Evolutionary conservation across 2,113 vertebrate genomes (phyloP).

Genomic region (Dryoscopus gambensis): DNA sequence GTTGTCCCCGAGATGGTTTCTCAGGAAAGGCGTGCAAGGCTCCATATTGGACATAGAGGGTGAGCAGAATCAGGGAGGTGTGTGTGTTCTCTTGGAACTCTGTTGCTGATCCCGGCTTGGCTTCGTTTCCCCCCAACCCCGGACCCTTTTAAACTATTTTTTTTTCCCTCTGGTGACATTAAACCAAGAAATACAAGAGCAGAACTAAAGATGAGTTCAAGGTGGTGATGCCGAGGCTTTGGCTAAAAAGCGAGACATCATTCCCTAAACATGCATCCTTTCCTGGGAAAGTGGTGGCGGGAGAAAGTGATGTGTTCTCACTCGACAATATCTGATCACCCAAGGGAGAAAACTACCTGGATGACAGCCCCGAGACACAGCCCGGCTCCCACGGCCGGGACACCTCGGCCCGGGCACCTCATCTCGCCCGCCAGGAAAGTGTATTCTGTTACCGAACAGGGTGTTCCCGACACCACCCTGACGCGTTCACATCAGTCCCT

Average conservation of each 20-base stretch:
- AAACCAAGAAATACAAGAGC: background rate
- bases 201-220: background rate
- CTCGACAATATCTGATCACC: background rate
- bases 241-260: background rate
- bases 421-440: background rate
- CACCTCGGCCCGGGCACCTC: background rate
- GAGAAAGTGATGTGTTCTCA: background rate
- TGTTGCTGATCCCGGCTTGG: background rate
- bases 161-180: background rate
- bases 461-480: background rate
- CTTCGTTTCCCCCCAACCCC: too few relatives aligned
- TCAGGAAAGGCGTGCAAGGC: background rate
- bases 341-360: background rate
- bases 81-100: background rate
- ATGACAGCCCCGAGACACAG: background rate
- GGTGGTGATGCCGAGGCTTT: background rate
- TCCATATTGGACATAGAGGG: background rate
- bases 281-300: background rate
- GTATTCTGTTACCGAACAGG: background rate
- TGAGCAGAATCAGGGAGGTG: background rate
- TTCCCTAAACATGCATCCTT: background rate
- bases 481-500: background rate
- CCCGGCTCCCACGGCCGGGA: too few relatives aligned
- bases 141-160: background rate
- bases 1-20: background rate